Percentiles rank a stretch among this genome's conserved stretches.
phyloP scores from a whole-genome alignment of 2,113 vertebrate genomes.

The Lepisosteus oculatus region DNA sequence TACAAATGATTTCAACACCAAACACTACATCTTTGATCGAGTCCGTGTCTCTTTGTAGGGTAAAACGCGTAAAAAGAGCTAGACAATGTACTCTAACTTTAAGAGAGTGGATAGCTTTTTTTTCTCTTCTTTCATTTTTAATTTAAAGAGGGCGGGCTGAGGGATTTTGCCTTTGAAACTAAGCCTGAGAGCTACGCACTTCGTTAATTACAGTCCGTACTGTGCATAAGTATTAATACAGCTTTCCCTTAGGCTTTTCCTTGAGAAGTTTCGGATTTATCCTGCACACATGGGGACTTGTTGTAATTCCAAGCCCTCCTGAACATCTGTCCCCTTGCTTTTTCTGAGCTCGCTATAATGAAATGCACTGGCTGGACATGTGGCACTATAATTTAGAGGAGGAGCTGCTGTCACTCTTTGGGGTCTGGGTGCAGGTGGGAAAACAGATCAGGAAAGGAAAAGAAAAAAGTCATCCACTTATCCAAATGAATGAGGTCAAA shows the following conservation, averaged over 20 bases:
- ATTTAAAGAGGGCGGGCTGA: conserved; percentile 8
- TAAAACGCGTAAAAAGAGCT: too few relatives aligned
- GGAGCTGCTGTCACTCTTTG: neutral
- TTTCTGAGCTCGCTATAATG: neutral
- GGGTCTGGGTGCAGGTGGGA: neutral
- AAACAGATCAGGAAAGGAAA: neutral
- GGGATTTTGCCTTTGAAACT: conserved; percentile 2
- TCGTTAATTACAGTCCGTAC: conserved; percentile 7
- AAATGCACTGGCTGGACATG: conserved; percentile 7
- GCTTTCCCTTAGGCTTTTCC: conserved; percentile 6
- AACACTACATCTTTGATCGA: too few relatives aligned
- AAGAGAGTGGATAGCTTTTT: neutral
- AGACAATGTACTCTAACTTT: neutral
- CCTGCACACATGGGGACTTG: neutral
- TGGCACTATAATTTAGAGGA: neutral
- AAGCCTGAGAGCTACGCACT: conserved; percentile 1
- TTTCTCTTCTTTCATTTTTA: neutral
- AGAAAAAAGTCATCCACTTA: neutral
- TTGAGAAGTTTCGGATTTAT: conserved; percentile 7
- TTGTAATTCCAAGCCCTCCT: conserved; percentile 8
- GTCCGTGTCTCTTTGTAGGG: too few relatives aligned
- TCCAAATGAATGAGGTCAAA: neutral
- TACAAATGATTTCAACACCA: too few relatives aligned
- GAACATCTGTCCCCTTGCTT: conserved; percentile 5
- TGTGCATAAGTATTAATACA: conserved; percentile 13